A percentile compares a stretch with the other conserved stretches of the same genome.
These are phyloP conservation scores for Achlya flavicornis DNA, from an alignment of 2,888 invertebrate species.

Conservation along the genomic window DNA sequence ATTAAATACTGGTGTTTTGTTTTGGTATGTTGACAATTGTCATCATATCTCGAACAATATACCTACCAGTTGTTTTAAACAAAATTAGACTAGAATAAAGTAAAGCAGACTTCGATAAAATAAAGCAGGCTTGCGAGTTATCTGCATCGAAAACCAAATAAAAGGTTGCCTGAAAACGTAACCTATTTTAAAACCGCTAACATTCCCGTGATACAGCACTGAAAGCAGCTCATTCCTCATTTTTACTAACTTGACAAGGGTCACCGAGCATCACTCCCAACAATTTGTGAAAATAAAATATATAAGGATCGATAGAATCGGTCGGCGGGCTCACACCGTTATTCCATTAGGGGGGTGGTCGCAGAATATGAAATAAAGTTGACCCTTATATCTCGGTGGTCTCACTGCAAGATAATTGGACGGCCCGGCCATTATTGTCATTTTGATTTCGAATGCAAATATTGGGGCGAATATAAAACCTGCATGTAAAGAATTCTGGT, in stretches of 20 bases:
- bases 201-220: neutral
- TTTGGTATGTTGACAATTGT: too few relatives aligned
- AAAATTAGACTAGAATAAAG: too few relatives aligned
- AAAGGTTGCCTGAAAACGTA: neutral
- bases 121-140: neutral
- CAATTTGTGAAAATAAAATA: conserved; percentile 80
- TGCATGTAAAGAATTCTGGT: neutral
- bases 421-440: conserved; percentile 33
- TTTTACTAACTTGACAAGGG: conserved; percentile 71
- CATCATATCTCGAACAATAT: too few relatives aligned
- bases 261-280: conserved; percentile 67
- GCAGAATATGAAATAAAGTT: conserved; percentile 74
- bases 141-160: neutral
- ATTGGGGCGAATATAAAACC: neutral
- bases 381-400: conserved; percentile 66
- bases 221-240: conserved; percentile 24
- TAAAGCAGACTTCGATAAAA: too few relatives aligned
- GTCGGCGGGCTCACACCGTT: conserved; percentile 69
- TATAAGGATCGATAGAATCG: conserved; percentile 67
- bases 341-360: conserved; percentile 71
- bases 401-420: conserved; percentile 47
- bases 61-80: too few relatives aligned
- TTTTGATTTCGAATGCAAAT: neutral
- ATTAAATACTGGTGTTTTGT: too few relatives aligned
- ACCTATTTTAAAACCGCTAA: neutral